These are phyloP conservation scores for Odocoileus virginianus DNA, from an alignment of 2,113 vertebrate species.

Conservation along the genomic window DNA sequence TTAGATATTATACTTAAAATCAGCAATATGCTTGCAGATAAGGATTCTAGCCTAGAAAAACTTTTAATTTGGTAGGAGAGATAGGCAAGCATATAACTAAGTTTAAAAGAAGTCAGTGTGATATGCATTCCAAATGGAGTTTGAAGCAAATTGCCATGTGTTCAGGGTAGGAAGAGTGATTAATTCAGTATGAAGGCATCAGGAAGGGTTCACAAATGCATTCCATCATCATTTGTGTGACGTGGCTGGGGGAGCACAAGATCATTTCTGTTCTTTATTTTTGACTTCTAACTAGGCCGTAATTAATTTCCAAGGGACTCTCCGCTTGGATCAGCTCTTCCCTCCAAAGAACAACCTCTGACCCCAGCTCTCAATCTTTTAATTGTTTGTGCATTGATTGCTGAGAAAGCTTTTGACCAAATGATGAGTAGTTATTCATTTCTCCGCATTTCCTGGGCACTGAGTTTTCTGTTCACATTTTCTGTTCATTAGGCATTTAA, in stretches of 20 bases:
- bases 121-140: not conserved
- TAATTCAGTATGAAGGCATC: not conserved
- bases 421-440: not conserved
- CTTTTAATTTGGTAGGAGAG: not conserved
- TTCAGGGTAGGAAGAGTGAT: not conserved
- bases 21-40: not conserved
- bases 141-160: not conserved
- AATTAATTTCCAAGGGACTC: conserved; percentile 36
- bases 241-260: not conserved
- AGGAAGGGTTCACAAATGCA: not conserved
- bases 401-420: not conserved
- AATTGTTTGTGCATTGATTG: not conserved
- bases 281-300: not conserved
- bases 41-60: not conserved
- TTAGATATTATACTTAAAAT: not conserved
- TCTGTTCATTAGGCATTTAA: not conserved
- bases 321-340: not conserved
- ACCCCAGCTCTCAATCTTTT: not conserved
- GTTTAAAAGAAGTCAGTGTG: not conserved
- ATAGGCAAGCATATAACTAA: not conserved
- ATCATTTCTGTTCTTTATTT: not conserved
- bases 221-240: not conserved
- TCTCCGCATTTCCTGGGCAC: not conserved
- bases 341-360: not conserved
- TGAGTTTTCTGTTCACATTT: not conserved